Conservation (phyloP, 2,888 invertebrate species). For the Pammene fasciana region DNA sequence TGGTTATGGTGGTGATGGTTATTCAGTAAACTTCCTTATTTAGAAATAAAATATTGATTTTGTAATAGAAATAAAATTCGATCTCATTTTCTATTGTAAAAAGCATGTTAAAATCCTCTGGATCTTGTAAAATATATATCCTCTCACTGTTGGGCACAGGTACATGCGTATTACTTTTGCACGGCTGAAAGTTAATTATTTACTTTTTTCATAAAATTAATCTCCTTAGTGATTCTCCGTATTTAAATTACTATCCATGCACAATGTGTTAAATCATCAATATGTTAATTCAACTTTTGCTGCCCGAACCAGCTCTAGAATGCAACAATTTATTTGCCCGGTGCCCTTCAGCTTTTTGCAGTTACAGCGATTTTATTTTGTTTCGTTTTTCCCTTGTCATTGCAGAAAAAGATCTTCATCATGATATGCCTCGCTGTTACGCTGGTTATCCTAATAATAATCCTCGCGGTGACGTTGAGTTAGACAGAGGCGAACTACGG, state of each 20-base stretch:
- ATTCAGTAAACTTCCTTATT: conserved; percentile 3
- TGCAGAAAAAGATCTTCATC: conserved; percentile 95
- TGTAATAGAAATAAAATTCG: background rate
- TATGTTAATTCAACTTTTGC: background rate
- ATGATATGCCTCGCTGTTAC: conserved; percentile 91
- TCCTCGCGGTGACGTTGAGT: conserved; percentile 80
- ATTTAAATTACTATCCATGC: no score
- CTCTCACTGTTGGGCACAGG: background rate
- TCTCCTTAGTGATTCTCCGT: no score
- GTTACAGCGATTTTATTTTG: conserved; percentile 69
- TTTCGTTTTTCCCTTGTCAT: conserved; percentile 84
- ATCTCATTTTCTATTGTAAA: background rate
- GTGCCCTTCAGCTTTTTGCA: conserved; percentile 40
- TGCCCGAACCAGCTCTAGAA: background rate
- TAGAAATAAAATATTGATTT: background rate
- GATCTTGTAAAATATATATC: background rate
- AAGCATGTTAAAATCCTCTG: background rate
- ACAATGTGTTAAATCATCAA: no score
- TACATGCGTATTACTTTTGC: conserved; percentile 9
- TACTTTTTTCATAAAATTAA: no score
- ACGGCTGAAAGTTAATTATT: background rate
- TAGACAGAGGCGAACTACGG: conserved; percentile 53
- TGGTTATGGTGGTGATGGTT: conserved; percentile 28
- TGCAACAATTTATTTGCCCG: conserved; percentile 23
- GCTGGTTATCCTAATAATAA: conserved; percentile 89